Evolutionary conservation across 2,888 invertebrate genomes (phyloP).

Genomic region (Alcis repandata): DNA sequence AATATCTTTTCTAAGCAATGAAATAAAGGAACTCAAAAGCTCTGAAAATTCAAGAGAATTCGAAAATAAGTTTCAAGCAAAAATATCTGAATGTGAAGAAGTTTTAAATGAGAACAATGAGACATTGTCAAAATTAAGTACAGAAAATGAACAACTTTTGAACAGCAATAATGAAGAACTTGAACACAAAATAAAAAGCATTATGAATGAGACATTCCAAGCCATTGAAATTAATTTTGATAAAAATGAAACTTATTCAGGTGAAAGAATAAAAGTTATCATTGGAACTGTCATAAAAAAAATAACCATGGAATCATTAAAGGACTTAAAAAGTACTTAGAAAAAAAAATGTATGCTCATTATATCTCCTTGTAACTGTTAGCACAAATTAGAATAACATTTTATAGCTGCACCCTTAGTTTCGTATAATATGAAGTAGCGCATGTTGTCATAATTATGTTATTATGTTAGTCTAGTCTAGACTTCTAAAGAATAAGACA

Average conservation of each 20-base stretch:
- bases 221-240: slow-evolving; percentile 70
- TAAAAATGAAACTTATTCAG: slow-evolving; percentile 62
- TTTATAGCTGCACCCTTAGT: no score
- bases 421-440: no score
- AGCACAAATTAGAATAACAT: no score
- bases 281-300: slow-evolving; percentile 73
- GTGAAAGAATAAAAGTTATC: slow-evolving; percentile 67
- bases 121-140: slow-evolving; percentile 41
- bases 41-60: slow-evolving; percentile 40
- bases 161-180: slow-evolving; percentile 48
- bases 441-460: no score
- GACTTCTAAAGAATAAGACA: no score
- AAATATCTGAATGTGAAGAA: slow-evolving; percentile 56
- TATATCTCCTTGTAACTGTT: no score
- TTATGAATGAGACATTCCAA: slow-evolving; percentile 79
- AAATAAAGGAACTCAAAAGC: slow-evolving; percentile 53
- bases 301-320: slow-evolving; percentile 68
- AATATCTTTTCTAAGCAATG: slow-evolving; percentile 56
- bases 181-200: slow-evolving; percentile 64
- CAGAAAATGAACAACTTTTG: slow-evolving; percentile 32
- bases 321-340: slow-evolving; percentile 39
- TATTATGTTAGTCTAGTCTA: no score
- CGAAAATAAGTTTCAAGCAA: slow-evolving; percentile 47
- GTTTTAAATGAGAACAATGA: slow-evolving; percentile 50
- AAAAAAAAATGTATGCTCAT: neutral